A percentile compares a stretch with the other conserved stretches of the same genome.
phyloP scores from a whole-genome alignment of 1,140 invertebrate species.

The Drosophila lacteicornis region DNA sequence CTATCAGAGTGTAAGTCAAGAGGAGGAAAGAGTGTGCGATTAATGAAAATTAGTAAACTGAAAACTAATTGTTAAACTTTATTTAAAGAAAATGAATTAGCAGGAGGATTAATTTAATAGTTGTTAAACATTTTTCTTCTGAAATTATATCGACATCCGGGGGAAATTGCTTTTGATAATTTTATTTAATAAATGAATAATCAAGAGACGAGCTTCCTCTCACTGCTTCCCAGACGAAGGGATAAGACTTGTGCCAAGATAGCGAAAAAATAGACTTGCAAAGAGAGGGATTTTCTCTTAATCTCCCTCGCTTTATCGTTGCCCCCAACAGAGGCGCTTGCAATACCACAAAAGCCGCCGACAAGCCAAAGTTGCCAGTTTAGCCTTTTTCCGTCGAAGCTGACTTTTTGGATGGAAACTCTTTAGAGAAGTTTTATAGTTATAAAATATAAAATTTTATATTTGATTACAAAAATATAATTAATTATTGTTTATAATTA shows the following conservation, averaged over 20 bases:
- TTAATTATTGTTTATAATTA: neutral
- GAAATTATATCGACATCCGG: slow-evolving; percentile 1
- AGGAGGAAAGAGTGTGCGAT: neutral
- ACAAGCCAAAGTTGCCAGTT: neutral
- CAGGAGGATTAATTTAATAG: neutral
- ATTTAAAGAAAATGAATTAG: neutral
- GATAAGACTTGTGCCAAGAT: slow-evolving; percentile 5
- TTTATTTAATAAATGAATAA: neutral
- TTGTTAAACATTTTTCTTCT: neutral
- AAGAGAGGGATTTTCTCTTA: neutral
- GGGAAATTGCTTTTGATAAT: slow-evolving; percentile 15
- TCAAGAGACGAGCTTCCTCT: slow-evolving; percentile 2
- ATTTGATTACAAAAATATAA: no score
- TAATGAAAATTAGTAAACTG: neutral
- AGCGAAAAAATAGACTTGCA: slow-evolving; percentile 9
- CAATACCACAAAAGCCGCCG: neutral
- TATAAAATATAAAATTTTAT: no score
- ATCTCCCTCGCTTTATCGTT: slow-evolving; percentile 11
- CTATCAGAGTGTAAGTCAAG: slow-evolving; percentile 10
- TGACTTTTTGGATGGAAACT: neutral
- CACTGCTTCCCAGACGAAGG: neutral
- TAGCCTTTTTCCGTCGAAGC: neutral
- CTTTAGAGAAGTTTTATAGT: no score
- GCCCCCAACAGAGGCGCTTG: slow-evolving; percentile 12
- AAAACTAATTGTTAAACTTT: neutral